Percentiles rank a stretch among this genome's conserved stretches.
phyloP scores from a whole-genome alignment of 1,140 invertebrate species.

The Drosophila varians region DNA sequence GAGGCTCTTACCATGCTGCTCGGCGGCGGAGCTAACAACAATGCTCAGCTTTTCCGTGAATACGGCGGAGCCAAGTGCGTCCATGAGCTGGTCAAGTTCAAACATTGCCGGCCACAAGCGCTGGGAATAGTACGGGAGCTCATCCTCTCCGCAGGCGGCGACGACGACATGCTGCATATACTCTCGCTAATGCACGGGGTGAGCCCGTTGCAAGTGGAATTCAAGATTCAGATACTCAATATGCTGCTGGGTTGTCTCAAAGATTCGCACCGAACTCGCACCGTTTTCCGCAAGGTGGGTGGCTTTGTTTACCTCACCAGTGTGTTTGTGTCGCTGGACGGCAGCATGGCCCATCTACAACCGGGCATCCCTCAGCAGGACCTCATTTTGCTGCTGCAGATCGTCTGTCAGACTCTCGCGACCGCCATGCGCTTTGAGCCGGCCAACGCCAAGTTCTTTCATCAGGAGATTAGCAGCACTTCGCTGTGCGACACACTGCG shows the following conservation, averaged over 20 bases:
- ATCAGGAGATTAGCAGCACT: constrained; percentile 96
- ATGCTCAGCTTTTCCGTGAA: constrained; percentile 96
- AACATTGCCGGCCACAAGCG: constrained; percentile 91
- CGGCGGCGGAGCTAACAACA: constrained; percentile 89
- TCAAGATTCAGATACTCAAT: constrained; percentile 96
- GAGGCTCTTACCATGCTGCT: constrained; percentile 93
- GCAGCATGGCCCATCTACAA: constrained; percentile 85
- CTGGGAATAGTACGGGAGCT: constrained; percentile 93
- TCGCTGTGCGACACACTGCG: constrained; percentile 96
- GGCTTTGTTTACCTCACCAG: constrained; percentile 99
- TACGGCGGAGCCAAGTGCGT: constrained; percentile 95
- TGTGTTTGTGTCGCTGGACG: constrained; percentile 96
- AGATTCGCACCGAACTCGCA: constrained; percentile 97
- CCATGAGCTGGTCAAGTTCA: constrained; percentile 94
- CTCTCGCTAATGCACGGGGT: constrained; percentile 96
- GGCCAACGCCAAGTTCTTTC: constrained; percentile 99
- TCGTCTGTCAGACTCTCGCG: constrained; percentile 97
- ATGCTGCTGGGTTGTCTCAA: constrained; percentile 94
- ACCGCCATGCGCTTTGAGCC: constrained; percentile 99
- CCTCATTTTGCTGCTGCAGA: constrained; percentile 90
- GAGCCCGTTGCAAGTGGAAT: constrained; percentile 89
- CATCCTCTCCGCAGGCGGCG: constrained; percentile 94
- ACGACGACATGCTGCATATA: constrained; percentile 97
- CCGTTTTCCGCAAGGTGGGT: constrained; percentile 98
- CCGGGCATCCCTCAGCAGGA: constrained; percentile 84